Evolutionary conservation across 2,888 invertebrate genomes (phyloP).

Genomic region (Trissolcus brochymenae): DNA sequence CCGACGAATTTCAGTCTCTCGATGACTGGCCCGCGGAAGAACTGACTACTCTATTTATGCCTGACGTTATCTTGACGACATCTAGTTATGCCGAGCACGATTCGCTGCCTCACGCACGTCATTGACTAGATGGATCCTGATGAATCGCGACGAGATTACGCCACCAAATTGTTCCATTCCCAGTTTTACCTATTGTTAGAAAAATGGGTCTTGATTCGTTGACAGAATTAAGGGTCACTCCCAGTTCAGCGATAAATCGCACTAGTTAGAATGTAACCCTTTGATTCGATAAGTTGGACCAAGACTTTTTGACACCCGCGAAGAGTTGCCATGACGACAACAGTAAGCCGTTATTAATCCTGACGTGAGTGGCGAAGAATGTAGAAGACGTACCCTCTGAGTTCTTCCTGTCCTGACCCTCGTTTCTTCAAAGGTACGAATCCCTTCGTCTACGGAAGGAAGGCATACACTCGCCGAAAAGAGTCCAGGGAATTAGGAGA

Average conservation of each 20-base stretch:
- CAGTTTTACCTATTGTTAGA: no score
- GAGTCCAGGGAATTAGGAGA: constrained; percentile 66
- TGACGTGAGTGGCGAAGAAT: constrained; percentile 67
- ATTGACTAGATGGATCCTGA: constrained; percentile 33
- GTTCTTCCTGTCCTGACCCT: constrained; percentile 48
- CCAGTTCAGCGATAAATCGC: background rate
- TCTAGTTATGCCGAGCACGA: constrained; percentile 75
- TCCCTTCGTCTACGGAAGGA: constrained; percentile 41
- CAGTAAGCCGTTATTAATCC: constrained; percentile 73
- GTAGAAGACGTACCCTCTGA: constrained; percentile 58
- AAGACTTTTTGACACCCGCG: constrained; percentile 67
- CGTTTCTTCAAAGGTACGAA: constrained; percentile 30
- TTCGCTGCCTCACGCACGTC: constrained; percentile 51
- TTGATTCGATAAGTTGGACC: constrained; percentile 63
- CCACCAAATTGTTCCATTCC: background rate
- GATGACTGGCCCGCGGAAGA: constrained; percentile 60
- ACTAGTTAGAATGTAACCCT: constrained; percentile 53
- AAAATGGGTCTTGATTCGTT: no score
- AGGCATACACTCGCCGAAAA: constrained; percentile 42
- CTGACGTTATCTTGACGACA: constrained; percentile 71
- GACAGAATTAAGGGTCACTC: background rate
- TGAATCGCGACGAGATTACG: constrained; percentile 21
- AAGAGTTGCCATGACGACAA: constrained; percentile 72
- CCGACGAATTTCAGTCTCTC: constrained; percentile 37
- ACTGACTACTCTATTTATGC: constrained; percentile 66